Conservation (phyloP, 2,888 invertebrate species). For the Pterostichus madidus region DNA sequence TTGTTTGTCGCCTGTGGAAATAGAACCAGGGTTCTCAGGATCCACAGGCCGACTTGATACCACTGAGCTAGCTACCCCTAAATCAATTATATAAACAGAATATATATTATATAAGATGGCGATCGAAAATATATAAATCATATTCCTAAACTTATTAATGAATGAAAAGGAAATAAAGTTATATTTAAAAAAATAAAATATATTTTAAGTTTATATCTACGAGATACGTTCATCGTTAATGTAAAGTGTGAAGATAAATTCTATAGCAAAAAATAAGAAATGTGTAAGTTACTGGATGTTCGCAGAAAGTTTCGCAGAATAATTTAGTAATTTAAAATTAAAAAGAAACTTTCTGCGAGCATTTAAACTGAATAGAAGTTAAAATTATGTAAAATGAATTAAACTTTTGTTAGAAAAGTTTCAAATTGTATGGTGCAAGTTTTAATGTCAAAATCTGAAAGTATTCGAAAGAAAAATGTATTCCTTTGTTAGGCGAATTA, state of each 20-base stretch:
- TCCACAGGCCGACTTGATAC: too few species aligned
- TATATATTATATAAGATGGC: too few species aligned
- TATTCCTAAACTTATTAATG: too few species aligned
- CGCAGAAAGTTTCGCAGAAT: slow-evolving; percentile 10
- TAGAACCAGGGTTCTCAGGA: too few species aligned
- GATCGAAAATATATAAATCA: too few species aligned
- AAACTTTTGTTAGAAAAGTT: slow-evolving; percentile 55
- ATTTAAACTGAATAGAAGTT: slow-evolving; percentile 51
- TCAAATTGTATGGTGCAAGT: slow-evolving; percentile 60
- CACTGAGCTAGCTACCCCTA: too few species aligned
- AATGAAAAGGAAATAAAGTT: too few species aligned
- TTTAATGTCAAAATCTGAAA: slow-evolving; percentile 47
- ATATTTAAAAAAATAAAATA: too few species aligned
- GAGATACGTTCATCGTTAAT: too few species aligned
- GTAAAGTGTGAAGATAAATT: background rate
- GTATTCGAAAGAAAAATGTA: slow-evolving; percentile 54
- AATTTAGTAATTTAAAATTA: slow-evolving; percentile 55
- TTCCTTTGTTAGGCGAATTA: slow-evolving; percentile 39
- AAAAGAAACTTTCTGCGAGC: slow-evolving; percentile 41
- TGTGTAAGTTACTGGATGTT: slow-evolving; percentile 29
- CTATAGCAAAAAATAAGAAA: slow-evolving; percentile 4
- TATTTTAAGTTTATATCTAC: too few species aligned
- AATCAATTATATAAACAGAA: too few species aligned
- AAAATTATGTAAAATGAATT: slow-evolving; percentile 61
- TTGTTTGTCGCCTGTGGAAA: too few species aligned